Percentiles rank a stretch among this genome's conserved stretches.
Conservation (phyloP, 2,797 vertebrate species). For the Pteropus rufus region DNA sequence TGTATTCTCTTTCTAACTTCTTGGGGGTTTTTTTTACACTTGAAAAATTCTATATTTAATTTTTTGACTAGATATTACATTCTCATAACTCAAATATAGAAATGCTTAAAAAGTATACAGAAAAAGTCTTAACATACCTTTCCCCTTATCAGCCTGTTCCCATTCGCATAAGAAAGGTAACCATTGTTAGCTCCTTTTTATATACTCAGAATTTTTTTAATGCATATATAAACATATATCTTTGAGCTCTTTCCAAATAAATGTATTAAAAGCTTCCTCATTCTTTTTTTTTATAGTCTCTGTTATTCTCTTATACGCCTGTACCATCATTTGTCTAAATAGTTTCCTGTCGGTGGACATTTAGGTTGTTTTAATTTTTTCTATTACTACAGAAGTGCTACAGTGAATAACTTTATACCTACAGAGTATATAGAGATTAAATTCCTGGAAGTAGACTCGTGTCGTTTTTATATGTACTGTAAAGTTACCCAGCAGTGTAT, state of each 20-base stretch:
- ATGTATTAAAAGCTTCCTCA: neutral
- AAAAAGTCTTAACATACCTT: neutral
- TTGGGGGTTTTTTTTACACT: neutral
- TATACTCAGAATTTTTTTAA: neutral
- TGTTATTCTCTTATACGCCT: neutral
- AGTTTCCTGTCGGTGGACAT: neutral
- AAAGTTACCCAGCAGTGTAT: neutral
- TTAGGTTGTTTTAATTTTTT: neutral
- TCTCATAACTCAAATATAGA: neutral
- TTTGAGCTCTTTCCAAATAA: neutral
- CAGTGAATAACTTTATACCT: neutral
- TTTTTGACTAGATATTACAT: neutral
- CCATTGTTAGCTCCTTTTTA: neutral
- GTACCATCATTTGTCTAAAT: neutral
- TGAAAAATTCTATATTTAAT: conserved; percentile 10
- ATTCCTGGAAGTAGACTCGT: conserved; percentile 12
- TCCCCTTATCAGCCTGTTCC: neutral
- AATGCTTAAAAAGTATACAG: neutral
- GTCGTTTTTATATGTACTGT: neutral
- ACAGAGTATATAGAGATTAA: neutral
- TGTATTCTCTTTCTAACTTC: neutral
- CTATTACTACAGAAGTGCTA: neutral
- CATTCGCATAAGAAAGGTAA: neutral
- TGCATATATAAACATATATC: neutral
- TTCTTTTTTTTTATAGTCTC: neutral